Percentiles rank a stretch among this genome's conserved stretches.
Conservation (phyloP, 2,113 vertebrate genomes). For the Hiodon tergisus region DNA sequence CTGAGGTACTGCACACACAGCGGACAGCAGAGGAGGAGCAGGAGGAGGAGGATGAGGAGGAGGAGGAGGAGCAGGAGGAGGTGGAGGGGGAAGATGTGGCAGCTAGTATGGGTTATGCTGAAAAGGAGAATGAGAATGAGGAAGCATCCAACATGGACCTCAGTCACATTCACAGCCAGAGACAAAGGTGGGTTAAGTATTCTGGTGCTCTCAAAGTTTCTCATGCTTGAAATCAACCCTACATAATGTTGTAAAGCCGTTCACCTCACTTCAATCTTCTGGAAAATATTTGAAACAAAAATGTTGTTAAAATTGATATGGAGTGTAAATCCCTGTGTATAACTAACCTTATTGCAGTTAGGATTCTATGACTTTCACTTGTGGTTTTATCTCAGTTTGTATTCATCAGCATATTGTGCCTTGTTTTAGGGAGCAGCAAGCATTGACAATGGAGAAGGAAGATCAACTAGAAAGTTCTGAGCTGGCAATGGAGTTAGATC, state of each 20-base stretch:
- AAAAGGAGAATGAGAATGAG: background rate
- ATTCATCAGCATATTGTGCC: background rate
- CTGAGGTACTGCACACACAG: background rate
- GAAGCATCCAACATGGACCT: background rate
- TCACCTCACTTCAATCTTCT: too few relatives aligned
- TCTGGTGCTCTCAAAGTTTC: background rate
- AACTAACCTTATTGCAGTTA: too few relatives aligned
- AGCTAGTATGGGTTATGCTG: background rate
- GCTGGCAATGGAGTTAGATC: background rate
- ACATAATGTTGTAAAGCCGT: too few relatives aligned
- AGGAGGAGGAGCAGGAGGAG: background rate
- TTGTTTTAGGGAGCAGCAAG: constrained; percentile 5
- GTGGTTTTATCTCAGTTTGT: too few relatives aligned
- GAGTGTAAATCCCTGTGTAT: too few relatives aligned
- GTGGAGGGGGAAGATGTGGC: background rate
- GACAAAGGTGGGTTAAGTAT: background rate
- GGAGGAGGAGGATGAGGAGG: background rate
- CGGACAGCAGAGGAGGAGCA: background rate
- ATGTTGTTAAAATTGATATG: too few relatives aligned
- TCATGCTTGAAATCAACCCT: background rate
- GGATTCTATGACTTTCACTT: too few relatives aligned
- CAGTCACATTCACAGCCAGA: background rate
- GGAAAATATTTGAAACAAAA: too few relatives aligned
- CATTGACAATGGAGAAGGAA: background rate
- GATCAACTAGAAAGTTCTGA: background rate